Conservation (phyloP, 2,113 vertebrate species). For the Syrmaticus mikado region DNA sequence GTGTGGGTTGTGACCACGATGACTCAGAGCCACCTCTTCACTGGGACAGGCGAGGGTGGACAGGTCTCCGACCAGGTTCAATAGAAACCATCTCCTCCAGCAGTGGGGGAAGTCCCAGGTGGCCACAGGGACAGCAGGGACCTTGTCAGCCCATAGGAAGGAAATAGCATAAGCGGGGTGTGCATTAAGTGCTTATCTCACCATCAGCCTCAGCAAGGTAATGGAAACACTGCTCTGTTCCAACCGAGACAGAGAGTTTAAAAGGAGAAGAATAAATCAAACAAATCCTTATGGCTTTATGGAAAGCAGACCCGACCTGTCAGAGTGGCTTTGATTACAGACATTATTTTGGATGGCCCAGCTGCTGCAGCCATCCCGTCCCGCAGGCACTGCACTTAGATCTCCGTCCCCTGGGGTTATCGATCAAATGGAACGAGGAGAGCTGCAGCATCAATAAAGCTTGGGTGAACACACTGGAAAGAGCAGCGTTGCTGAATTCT, state of each 20-base stretch:
- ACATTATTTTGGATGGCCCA: background rate
- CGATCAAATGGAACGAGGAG: background rate
- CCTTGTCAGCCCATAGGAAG: background rate
- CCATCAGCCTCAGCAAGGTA: background rate
- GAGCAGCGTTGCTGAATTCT: background rate
- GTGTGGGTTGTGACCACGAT: fast-evolving
- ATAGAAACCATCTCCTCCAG: background rate
- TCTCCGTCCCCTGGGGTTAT: background rate
- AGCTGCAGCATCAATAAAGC: background rate
- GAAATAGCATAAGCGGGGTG: fast-evolving
- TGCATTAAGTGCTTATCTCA: background rate
- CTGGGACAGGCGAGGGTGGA: background rate
- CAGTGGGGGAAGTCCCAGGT: background rate
- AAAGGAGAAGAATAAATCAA: background rate
- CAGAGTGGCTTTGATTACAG: background rate
- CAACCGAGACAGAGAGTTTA: fast-evolving
- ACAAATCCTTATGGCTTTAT: background rate
- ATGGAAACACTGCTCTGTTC: conserved; percentile 6
- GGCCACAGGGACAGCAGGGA: background rate
- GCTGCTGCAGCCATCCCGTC: fast-evolving
- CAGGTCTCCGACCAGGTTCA: background rate
- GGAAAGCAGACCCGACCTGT: background rate
- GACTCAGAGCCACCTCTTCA: background rate
- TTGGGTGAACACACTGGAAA: background rate
- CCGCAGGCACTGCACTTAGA: background rate